Conservation (phyloP, 2,888 invertebrate genomes). For the Diploptera punctata region DNA sequence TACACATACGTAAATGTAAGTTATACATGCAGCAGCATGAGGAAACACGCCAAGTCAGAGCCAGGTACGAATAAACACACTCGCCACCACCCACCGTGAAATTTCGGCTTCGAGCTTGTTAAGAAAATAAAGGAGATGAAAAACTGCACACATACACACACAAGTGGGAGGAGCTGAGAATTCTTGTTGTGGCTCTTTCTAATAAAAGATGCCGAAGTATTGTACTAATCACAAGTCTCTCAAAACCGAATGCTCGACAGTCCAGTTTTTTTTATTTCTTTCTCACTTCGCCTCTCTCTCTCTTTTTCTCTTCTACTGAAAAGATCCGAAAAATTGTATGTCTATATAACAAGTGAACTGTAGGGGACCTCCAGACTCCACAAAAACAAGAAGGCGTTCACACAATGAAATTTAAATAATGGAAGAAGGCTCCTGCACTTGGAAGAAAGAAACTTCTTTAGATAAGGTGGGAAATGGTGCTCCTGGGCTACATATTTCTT, state of each 20-base stretch:
- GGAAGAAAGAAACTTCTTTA: too few relatives aligned
- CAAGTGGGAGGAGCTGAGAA: slow-evolving; percentile 4
- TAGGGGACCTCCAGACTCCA: too few relatives aligned
- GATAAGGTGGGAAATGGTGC: too few relatives aligned
- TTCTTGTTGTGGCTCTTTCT: not conserved
- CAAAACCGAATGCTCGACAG: not conserved
- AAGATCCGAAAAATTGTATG: not conserved
- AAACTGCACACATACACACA: not conserved
- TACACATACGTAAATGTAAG: too few relatives aligned
- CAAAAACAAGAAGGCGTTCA: too few relatives aligned
- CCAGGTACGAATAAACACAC: too few relatives aligned
- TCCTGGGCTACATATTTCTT: too few relatives aligned
- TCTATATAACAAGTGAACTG: not conserved
- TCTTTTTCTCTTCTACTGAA: not conserved
- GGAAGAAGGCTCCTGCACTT: too few relatives aligned
- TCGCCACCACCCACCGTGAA: slow-evolving; percentile 10
- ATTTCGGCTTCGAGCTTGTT: slow-evolving; percentile 17
- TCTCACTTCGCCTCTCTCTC: too few relatives aligned
- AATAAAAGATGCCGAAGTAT: slow-evolving; percentile 12
- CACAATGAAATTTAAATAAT: too few relatives aligned
- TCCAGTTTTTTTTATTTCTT: not conserved
- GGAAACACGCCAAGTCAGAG: too few relatives aligned
- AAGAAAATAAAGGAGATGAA: not conserved
- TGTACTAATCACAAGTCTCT: slow-evolving; percentile 9
- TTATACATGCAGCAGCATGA: too few relatives aligned